A percentile compares a stretch with the other conserved stretches of the same genome.
These are phyloP conservation scores for Mesembrinibis cayennensis DNA, from an alignment of 2,113 vertebrate species.

Conservation along the genomic window DNA sequence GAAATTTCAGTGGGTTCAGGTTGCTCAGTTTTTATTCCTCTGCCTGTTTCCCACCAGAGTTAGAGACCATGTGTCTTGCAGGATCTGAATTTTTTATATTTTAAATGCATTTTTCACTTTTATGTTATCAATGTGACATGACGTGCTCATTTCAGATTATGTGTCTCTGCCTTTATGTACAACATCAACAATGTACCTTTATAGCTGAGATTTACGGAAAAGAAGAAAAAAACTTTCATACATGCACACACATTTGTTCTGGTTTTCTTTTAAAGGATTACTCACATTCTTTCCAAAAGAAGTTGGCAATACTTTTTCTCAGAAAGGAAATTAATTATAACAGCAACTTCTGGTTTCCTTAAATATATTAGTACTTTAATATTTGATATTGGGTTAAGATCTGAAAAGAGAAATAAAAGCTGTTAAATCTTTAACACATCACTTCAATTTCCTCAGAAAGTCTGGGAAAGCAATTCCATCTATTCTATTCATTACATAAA, in stretches of 20 bases:
- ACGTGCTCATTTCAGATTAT: not conserved
- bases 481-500: slow-evolving; percentile 36
- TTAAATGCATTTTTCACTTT: not conserved
- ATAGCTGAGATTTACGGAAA: not conserved
- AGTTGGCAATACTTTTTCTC: not conserved
- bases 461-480: slow-evolving; percentile 45
- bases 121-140: not conserved
- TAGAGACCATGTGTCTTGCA: not conserved
- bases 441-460: slow-evolving; percentile 51
- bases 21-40: not conserved
- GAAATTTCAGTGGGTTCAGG: not conserved
- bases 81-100: not conserved
- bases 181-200: not conserved
- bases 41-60: not conserved
- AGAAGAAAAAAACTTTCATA: not conserved
- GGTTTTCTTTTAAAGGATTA: slow-evolving; percentile 1
- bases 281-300: not conserved
- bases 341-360: slow-evolving; percentile 18
- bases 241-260: not conserved
- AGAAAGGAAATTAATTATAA: slow-evolving; percentile 47
- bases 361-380: slow-evolving; percentile 45
- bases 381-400: slow-evolving; percentile 50
- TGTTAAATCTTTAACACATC: slow-evolving; percentile 50
- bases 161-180: not conserved
- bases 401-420: slow-evolving; percentile 60